Conservation (phyloP, 2,888 invertebrate species). For the Urechis unicinctus region DNA sequence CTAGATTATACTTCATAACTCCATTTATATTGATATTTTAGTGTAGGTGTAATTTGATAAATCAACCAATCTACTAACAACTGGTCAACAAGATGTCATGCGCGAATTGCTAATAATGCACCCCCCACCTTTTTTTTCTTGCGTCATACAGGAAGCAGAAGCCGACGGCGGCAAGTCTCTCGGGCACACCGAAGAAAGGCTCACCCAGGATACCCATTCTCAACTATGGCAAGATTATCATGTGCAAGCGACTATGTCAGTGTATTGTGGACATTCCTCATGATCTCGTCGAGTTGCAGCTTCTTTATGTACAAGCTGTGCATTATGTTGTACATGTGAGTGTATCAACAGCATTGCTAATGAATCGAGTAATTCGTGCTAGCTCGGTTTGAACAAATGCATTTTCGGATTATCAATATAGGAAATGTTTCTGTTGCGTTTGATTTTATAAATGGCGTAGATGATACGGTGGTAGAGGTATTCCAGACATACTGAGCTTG, state of each 20-base stretch:
- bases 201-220: conserved; percentile 7
- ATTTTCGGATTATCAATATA: no score
- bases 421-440: background rate
- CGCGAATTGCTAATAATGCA: no score
- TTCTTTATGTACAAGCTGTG: conserved; percentile 90
- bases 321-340: conserved; percentile 86
- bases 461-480: no score
- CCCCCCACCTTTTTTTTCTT: no score
- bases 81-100: no score
- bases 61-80: no score
- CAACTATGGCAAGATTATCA: conserved; percentile 71
- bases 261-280: conserved; percentile 60
- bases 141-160: conserved; percentile 11
- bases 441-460: background rate
- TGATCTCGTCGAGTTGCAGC: conserved; percentile 89
- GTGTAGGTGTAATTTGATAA: no score
- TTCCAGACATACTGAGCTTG: no score
- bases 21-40: no score
- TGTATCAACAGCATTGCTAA: background rate
- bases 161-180: no score
- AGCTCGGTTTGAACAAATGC: background rate
- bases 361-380: background rate
- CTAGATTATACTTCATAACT: no score
- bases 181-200: conserved; percentile 12
- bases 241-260: conserved; percentile 82